Percentiles rank a stretch among this genome's conserved stretches.
Conservation (phyloP, 2,888 invertebrate species). For the Tryphoninae sp. region DNA sequence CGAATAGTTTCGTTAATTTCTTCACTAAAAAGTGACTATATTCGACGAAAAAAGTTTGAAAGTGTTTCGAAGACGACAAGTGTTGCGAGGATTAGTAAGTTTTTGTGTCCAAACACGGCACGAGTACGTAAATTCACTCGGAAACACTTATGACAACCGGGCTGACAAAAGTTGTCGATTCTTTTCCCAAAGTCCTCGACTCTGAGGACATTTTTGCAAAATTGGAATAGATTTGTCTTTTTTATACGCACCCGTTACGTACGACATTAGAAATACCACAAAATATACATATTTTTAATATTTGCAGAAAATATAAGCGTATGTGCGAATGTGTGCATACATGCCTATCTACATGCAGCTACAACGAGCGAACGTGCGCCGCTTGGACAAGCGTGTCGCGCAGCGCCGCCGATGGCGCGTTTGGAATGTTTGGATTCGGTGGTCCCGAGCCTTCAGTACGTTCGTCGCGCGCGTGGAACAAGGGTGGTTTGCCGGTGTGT, state of each 20-base stretch:
- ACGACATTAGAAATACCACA: not conserved
- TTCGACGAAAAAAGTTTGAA: not conserved
- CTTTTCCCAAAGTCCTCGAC: not conserved
- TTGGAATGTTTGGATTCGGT: slow-evolving; percentile 58
- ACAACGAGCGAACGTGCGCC: slow-evolving; percentile 18
- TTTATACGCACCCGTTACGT: not conserved
- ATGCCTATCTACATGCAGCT: too few relatives aligned
- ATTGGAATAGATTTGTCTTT: not conserved
- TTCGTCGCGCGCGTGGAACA: slow-evolving; percentile 72
- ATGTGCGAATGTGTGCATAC: too few relatives aligned
- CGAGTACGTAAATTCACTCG: too few relatives aligned
- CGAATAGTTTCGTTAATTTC: not conserved
- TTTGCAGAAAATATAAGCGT: too few relatives aligned
- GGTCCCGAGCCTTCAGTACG: slow-evolving; percentile 66
- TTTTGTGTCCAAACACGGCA: not conserved
- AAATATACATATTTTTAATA: too few relatives aligned
- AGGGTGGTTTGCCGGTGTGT: slow-evolving; percentile 67
- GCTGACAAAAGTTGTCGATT: not conserved
- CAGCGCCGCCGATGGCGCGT: slow-evolving; percentile 51
- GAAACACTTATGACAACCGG: not conserved
- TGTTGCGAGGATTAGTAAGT: not conserved
- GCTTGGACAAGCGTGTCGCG: slow-evolving; percentile 23
- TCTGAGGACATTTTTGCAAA: not conserved
- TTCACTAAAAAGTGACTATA: not conserved
- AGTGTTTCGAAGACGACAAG: not conserved